These are phyloP conservation scores for Pipa parva DNA, from an alignment of 2,113 vertebrate genomes.

Conservation along the genomic window DNA sequence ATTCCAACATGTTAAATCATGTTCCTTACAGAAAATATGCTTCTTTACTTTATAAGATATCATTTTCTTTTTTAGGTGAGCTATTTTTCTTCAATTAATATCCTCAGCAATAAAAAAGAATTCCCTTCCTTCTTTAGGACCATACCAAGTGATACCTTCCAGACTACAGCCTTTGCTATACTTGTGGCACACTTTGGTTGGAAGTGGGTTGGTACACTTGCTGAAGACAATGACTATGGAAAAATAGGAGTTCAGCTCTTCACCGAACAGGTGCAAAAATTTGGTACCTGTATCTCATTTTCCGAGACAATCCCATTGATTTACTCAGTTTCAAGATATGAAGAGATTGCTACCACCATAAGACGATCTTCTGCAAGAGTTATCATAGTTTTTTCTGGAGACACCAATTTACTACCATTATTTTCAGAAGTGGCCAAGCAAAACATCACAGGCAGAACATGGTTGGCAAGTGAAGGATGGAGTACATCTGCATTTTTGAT, in stretches of 20 bases:
- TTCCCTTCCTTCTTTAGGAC: constrained; percentile 37
- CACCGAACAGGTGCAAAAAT: constrained; percentile 20
- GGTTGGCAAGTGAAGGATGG: constrained; percentile 34
- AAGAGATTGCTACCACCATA: constrained; percentile 21
- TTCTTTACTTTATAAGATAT: too few species aligned
- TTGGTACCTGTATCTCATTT: constrained; percentile 31
- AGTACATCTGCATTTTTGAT: constrained; percentile 26
- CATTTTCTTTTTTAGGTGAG: constrained; percentile 23
- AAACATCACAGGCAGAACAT: constrained; percentile 25
- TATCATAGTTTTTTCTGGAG: constrained; percentile 30
- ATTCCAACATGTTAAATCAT: too few species aligned
- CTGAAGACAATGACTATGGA: constrained; percentile 64
- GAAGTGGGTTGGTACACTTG: constrained; percentile 60
- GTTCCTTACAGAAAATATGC: too few species aligned
- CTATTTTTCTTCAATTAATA: constrained; percentile 38
- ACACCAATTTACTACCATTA: constrained; percentile 23
- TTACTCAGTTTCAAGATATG: constrained; percentile 8
- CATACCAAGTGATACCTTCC: constrained; percentile 42
- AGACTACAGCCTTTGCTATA: constrained; percentile 45
- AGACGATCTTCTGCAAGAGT: constrained; percentile 32
- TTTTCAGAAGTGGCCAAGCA: constrained; percentile 25
- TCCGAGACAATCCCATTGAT: constrained; percentile 22
- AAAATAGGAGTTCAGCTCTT: constrained; percentile 37
- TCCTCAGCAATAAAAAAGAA: constrained; percentile 32
- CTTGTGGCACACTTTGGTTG: constrained; percentile 51